These are phyloP conservation scores for Sturnira hondurensis DNA, from an alignment of 2,113 vertebrate genomes.

Conservation along the genomic window DNA sequence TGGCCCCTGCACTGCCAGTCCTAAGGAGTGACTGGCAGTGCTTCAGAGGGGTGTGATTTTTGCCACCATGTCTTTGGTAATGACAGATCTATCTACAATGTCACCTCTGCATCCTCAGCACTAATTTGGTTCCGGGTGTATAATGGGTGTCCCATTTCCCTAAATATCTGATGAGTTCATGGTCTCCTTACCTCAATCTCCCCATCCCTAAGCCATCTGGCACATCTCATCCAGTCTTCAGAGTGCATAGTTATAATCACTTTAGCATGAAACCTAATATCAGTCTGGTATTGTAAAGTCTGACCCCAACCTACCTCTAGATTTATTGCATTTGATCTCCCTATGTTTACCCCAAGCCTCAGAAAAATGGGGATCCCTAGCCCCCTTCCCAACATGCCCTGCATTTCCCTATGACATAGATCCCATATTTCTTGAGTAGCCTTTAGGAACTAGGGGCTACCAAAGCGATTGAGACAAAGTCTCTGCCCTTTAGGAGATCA, in stretches of 20 bases:
- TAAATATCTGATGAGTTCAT: background rate
- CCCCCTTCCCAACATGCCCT: background rate
- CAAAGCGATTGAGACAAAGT: background rate
- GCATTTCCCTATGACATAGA: background rate
- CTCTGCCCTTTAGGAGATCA: background rate
- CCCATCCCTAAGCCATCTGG: background rate
- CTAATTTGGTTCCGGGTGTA: background rate
- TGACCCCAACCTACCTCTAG: background rate
- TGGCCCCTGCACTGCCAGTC: background rate
- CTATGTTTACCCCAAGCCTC: background rate
- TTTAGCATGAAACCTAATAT: slow-evolving; percentile 7
- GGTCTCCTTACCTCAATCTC: background rate
- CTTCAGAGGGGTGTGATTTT: background rate
- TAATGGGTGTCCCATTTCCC: background rate
- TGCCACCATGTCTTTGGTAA: background rate
- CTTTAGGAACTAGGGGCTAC: background rate
- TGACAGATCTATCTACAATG: background rate
- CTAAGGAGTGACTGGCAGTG: background rate
- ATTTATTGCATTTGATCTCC: background rate
- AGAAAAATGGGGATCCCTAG: background rate
- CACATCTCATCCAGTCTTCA: background rate
- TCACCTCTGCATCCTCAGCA: background rate
- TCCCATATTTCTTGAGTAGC: background rate
- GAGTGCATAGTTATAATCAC: background rate
- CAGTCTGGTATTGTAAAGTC: background rate